These are phyloP conservation scores for Protobothrops mucrosquamatus DNA, from an alignment of 2,113 vertebrate genomes.

Conservation along the genomic window DNA sequence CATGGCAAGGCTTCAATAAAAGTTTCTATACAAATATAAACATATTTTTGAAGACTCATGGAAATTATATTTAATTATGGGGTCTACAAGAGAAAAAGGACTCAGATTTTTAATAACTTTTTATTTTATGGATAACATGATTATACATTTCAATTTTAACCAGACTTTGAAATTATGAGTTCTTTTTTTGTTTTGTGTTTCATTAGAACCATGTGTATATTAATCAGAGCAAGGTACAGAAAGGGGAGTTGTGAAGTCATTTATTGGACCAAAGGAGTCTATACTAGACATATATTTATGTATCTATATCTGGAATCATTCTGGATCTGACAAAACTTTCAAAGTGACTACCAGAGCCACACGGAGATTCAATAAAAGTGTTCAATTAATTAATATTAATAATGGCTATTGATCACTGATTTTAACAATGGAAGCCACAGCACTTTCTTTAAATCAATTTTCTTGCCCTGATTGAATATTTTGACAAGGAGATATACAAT, in stretches of 20 bases:
- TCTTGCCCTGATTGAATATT: background rate
- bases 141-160: background rate
- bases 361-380: background rate
- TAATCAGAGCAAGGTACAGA: background rate
- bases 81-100: background rate
- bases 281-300: background rate
- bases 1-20: background rate
- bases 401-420: background rate
- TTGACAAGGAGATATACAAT: background rate
- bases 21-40: background rate
- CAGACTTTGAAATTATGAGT: background rate
- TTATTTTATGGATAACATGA: background rate
- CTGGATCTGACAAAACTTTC: background rate
- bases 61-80: background rate
- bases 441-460: background rate
- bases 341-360: background rate
- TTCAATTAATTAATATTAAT: background rate
- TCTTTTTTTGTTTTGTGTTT: background rate
- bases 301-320: background rate
- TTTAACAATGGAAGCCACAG: background rate
- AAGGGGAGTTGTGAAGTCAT: background rate
- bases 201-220: background rate
- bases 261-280: background rate
- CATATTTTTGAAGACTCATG: background rate
- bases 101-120: background rate